phyloP scores from a whole-genome alignment of 2,797 vertebrate genomes.

The Sebastes diploproa region DNA sequence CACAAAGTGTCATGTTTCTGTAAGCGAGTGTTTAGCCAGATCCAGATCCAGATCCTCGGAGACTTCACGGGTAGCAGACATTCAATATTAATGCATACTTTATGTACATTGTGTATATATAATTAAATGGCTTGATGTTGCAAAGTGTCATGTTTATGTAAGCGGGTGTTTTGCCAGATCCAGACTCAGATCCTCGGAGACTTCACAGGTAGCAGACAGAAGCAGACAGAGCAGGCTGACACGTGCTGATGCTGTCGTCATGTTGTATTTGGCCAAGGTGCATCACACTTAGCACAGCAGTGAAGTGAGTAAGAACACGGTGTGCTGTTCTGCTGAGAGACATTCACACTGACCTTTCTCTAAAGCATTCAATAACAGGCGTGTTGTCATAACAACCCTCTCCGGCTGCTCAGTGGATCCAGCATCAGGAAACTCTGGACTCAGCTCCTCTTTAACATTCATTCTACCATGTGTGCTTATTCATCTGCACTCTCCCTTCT shows the following conservation, averaged over 20 bases:
- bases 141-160: not conserved
- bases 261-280: not conserved
- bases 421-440: not conserved
- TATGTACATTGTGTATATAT: not conserved
- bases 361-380: constrained; percentile 1
- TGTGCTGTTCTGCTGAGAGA: constrained; percentile 17
- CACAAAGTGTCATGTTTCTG: not conserved
- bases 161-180: not conserved
- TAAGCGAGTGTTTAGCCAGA: not conserved
- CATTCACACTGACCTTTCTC: constrained; percentile 33
- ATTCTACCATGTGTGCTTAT: not conserved
- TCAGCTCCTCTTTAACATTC: not conserved
- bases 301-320: constrained; percentile 12
- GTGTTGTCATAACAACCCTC: constrained; percentile 34
- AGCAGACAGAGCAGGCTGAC: not conserved
- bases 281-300: not conserved
- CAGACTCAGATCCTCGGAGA: not conserved
- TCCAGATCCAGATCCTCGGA: not conserved
- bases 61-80: constrained; percentile 1
- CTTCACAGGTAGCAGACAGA: not conserved
- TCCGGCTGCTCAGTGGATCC: not conserved
- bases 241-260: not conserved
- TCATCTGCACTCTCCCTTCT: not conserved
- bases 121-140: not conserved
- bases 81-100: constrained; percentile 20